Percentiles rank a stretch among this genome's conserved stretches.
Conservation (phyloP, 2,113 vertebrate species). For the Heterochromis multidens region DNA sequence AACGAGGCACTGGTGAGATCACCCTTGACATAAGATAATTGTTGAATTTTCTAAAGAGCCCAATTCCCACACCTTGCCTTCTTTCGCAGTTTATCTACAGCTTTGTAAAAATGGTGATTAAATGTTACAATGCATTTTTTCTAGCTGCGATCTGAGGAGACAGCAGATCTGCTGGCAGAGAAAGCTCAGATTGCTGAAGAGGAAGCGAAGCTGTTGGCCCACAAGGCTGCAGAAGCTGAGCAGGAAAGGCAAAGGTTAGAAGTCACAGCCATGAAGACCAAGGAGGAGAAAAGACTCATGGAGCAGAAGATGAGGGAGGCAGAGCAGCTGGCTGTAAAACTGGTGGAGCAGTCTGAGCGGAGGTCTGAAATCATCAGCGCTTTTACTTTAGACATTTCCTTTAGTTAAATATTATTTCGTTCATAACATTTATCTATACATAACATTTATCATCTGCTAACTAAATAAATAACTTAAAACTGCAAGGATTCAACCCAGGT, state of each 20-base stretch:
- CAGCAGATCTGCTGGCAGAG: slow-evolving; percentile 89
- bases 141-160: slow-evolving; percentile 87
- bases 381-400: not conserved
- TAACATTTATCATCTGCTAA: not conserved
- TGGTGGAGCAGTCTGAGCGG: slow-evolving; percentile 90
- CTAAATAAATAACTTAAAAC: not conserved
- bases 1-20: slow-evolving; percentile 85
- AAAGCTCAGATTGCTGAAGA: slow-evolving; percentile 93
- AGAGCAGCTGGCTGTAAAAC: slow-evolving; percentile 87
- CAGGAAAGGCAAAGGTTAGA: slow-evolving; percentile 88
- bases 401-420: not conserved
- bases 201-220: slow-evolving; percentile 89
- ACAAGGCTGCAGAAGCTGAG: slow-evolving; percentile 90
- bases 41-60: too few relatives aligned
- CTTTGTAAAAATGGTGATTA: not conserved
- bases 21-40: not conserved
- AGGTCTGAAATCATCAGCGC: slow-evolving; percentile 69
- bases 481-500: not conserved
- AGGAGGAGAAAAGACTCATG: slow-evolving; percentile 90
- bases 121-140: not conserved
- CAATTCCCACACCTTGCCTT: not conserved
- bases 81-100: not conserved
- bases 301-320: slow-evolving; percentile 94
- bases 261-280: slow-evolving; percentile 86
- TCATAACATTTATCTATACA: rapidly evolving